Evolutionary conservation across 1,140 invertebrate genomes (phyloP), one percentile per base, ranked within the genome.

Genomic region (Drosophila tsacasi): DNA sequence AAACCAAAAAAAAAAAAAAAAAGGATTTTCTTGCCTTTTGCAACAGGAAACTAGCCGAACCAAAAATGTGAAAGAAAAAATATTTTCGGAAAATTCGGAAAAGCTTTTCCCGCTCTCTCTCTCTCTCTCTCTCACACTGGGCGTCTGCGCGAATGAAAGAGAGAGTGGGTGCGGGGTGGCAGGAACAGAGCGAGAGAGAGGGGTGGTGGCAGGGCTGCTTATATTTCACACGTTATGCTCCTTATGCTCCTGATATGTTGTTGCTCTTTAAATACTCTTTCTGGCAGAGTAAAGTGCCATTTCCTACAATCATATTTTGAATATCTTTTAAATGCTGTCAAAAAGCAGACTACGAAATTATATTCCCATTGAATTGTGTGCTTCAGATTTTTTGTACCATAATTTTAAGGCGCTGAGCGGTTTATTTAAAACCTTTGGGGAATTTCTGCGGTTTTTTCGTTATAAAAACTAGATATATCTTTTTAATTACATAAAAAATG

Each of bases 181-280:
- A 67, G 21, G 10, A 46, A 23, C 25, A 10, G 6, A 13, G 10
- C 23, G 42, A 32, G 25, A 2, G 10, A n/a, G 21, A 4, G 7
- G n/a, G 27, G 30, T 7, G 8, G 0, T 30, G 10, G 25, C 23
- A 64, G 44, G 40, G 55, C 60, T 79, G 69, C 69, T 81, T 85
- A 75, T 86, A 80, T 77, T 85, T 86, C 78, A 81, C 83, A 85
- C 74, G 78, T 81, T 81, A 52, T 71, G 67, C 67, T 71, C 67
- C 67, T 71, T 71, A 71, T 71, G 67, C 58, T 66, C 58, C 9
- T 63, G 40, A 5, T 61, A 13, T 65, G 63, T 32, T 65, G 19
- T 21, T 57, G 61, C 55, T 25, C 10, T 19, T 23, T 5, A 32
- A 25, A 63, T 66, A 63, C 30, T 21, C 58, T 66, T 35, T 35